Evolutionary conservation across 2,888 invertebrate genomes (phyloP).

Genomic region (Neoaliturus tenellus): DNA sequence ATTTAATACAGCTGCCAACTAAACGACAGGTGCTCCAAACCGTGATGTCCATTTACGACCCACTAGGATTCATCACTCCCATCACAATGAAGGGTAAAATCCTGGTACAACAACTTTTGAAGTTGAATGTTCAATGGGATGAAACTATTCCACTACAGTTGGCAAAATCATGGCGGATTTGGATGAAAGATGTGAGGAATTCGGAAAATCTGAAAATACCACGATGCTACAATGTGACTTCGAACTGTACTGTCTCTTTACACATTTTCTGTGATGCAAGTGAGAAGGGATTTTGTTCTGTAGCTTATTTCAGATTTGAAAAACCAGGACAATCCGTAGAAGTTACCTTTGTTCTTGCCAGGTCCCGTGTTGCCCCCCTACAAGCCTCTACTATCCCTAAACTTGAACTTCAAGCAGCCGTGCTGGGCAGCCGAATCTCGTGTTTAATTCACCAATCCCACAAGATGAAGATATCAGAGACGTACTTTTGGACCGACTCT

Average conservation of each 20-base stretch:
- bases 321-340: not conserved
- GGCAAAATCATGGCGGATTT: not conserved
- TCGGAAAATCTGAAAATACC: not conserved
- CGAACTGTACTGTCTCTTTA: not conserved
- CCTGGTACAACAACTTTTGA: not conserved
- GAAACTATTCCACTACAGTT: not conserved
- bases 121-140: not conserved
- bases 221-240: not conserved
- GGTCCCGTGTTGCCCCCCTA: not conserved
- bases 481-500: slow-evolving; percentile 2
- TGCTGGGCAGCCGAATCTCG: not conserved
- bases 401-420: slow-evolving; percentile 19
- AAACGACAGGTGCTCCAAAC: not conserved
- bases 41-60: slow-evolving; percentile 6
- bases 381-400: not conserved
- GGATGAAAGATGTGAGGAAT: not conserved
- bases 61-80: not conserved
- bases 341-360: not conserved
- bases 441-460: not conserved
- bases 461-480: not conserved
- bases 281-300: not conserved
- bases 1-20: not conserved
- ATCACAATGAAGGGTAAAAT: slow-evolving; percentile 17
- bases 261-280: not conserved
- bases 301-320: slow-evolving; percentile 12